Conservation (phyloP, 2,888 invertebrate species). For the Pseudococcus viburni region DNA sequence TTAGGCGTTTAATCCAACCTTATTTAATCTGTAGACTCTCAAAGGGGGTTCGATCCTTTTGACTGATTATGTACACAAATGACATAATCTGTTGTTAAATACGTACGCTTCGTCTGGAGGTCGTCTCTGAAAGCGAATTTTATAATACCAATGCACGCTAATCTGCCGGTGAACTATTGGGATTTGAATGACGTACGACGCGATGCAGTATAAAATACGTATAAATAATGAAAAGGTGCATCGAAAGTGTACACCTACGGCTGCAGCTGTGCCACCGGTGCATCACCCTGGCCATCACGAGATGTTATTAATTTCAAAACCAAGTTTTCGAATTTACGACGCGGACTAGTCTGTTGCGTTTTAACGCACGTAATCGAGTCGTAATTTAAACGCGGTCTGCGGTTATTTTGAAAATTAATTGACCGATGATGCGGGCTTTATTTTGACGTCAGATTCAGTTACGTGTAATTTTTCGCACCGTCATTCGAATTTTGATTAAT, state of each 20-base stretch:
- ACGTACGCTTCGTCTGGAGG: constrained; percentile 36
- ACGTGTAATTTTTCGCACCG: neutral
- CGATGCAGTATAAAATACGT: neutral
- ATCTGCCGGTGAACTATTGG: constrained; percentile 15
- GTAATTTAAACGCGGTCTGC: neutral
- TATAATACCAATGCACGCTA: neutral
- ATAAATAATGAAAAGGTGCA: constrained; percentile 25
- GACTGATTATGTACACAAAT: neutral
- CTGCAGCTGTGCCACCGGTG: neutral
- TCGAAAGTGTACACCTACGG: constrained; percentile 35
- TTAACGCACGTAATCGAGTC: neutral
- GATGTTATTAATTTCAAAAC: constrained; percentile 10
- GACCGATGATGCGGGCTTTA: neutral
- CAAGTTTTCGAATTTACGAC: constrained; percentile 23
- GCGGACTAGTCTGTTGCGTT: neutral
- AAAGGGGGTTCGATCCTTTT: neutral
- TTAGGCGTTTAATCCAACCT: neutral
- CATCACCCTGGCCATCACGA: neutral
- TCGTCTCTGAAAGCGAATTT: neutral
- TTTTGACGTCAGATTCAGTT: neutral
- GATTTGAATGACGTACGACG: constrained; percentile 16
- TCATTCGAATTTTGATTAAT: constrained; percentile 32
- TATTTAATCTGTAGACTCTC: neutral
- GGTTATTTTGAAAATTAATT: constrained; percentile 5
- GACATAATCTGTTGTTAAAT: constrained; percentile 31